Evolutionary conservation across 2,113 vertebrate species (phyloP).

Genomic region (Eptesicus fuscus): DNA sequence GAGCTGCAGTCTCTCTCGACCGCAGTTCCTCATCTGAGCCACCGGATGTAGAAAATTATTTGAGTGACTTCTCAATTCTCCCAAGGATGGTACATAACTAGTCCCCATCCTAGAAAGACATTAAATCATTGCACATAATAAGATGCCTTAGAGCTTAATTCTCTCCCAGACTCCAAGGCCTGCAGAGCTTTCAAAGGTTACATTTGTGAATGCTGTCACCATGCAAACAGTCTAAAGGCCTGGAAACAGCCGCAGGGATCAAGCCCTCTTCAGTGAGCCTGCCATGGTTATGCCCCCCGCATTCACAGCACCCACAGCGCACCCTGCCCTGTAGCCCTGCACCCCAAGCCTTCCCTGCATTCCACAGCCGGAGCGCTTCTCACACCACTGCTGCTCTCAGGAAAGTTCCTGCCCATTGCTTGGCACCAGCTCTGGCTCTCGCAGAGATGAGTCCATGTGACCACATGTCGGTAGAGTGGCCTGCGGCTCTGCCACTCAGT

Average conservation of each 20-base stretch:
- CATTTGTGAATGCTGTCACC: background rate
- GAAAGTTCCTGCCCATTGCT: background rate
- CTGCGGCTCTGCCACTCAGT: background rate
- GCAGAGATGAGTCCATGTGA: background rate
- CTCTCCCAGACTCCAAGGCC: background rate
- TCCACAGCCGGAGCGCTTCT: background rate
- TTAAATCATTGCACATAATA: constrained; percentile 33
- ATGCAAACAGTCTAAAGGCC: background rate
- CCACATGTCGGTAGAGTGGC: too few relatives aligned
- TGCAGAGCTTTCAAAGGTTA: background rate
- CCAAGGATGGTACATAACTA: constrained; percentile 26
- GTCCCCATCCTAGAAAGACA: constrained; percentile 29
- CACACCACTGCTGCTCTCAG: background rate
- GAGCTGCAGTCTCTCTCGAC: background rate
- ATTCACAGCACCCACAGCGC: background rate
- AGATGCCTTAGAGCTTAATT: background rate
- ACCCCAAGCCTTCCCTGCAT: background rate
- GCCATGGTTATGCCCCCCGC: background rate
- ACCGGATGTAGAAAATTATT: background rate
- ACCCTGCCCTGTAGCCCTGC: background rate
- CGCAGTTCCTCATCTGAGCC: background rate
- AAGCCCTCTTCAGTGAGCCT: background rate
- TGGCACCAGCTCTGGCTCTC: background rate
- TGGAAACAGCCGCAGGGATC: background rate
- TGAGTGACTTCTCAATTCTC: constrained; percentile 34